A percentile compares a stretch with the other conserved stretches of the same genome.
phyloP scores from a whole-genome alignment of 2,797 vertebrate genomes.

The Bradypodion pumilum region DNA sequence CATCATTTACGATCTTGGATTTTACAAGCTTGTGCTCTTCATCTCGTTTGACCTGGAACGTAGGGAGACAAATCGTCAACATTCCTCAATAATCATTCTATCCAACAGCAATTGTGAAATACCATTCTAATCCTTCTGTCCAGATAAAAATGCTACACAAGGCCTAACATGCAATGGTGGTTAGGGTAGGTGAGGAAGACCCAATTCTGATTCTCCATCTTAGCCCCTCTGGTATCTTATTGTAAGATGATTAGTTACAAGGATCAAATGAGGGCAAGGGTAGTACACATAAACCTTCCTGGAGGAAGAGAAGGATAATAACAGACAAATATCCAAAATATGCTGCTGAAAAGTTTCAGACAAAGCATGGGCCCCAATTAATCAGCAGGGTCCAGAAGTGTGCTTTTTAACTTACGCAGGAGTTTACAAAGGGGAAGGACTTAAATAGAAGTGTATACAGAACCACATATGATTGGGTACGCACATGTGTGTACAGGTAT shows the following conservation, averaged over 20 bases:
- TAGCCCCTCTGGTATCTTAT: not conserved
- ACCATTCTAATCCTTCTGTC: not conserved
- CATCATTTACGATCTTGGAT: constrained; percentile 90
- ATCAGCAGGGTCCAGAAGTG: not conserved
- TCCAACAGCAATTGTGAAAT: too few species aligned
- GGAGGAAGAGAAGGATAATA: not conserved
- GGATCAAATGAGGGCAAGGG: not conserved
- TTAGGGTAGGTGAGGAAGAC: not conserved
- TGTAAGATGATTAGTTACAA: too few species aligned
- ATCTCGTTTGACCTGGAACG: constrained; percentile 87
- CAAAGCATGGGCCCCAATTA: not conserved
- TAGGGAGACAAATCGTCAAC: constrained; percentile 38
- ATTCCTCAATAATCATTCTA: not conserved
- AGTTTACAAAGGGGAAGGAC: not conserved
- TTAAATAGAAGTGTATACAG: not conserved
- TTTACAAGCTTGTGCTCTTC: constrained; percentile 94
- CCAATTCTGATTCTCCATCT: not conserved
- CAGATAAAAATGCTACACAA: not conserved
- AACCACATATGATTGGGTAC: too few species aligned
- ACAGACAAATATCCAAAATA: not conserved
- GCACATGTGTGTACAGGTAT: not conserved
- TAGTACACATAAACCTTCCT: not conserved
- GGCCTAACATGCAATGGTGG: not conserved
- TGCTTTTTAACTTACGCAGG: not conserved
- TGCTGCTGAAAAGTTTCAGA: not conserved